A percentile compares a stretch with the other conserved stretches of the same genome.
Conservation (phyloP, 2,797 vertebrate species). For the Dromococcyx pavoninus region DNA sequence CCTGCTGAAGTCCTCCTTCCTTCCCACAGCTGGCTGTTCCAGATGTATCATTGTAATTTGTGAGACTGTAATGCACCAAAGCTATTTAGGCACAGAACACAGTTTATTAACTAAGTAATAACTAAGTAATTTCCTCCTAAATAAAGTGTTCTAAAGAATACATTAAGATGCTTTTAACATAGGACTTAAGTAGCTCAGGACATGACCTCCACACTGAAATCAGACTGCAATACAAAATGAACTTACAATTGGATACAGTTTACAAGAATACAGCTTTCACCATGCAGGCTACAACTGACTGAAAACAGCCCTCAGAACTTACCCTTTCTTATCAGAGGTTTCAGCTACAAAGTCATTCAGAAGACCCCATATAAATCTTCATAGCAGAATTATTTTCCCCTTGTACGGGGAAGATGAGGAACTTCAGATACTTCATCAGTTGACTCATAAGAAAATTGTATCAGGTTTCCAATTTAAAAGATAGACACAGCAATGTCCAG, state of each 20-base stretch:
- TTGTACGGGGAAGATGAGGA: not conserved
- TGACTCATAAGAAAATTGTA: not conserved
- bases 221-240: not conserved
- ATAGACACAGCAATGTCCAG: rapidly evolving
- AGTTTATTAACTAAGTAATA: not conserved
- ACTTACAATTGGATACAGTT: not conserved
- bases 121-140: not conserved
- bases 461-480: not conserved
- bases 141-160: not conserved
- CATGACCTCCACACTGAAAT: not conserved
- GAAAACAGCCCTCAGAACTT: not conserved
- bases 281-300: not conserved
- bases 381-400: not conserved
- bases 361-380: not conserved
- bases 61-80: not conserved
- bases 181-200: not conserved
- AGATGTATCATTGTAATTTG: not conserved
- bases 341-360: not conserved
- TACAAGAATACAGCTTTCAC: not conserved
- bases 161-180: not conserved
- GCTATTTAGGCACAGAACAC: not conserved
- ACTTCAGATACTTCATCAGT: not conserved
- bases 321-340: not conserved
- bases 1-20: not conserved
- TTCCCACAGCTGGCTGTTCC: not conserved